Percentiles rank a stretch among this genome's conserved stretches.
These are phyloP conservation scores for Ciconia boyciana DNA, from an alignment of 2,113 vertebrate species.

Conservation along the genomic window DNA sequence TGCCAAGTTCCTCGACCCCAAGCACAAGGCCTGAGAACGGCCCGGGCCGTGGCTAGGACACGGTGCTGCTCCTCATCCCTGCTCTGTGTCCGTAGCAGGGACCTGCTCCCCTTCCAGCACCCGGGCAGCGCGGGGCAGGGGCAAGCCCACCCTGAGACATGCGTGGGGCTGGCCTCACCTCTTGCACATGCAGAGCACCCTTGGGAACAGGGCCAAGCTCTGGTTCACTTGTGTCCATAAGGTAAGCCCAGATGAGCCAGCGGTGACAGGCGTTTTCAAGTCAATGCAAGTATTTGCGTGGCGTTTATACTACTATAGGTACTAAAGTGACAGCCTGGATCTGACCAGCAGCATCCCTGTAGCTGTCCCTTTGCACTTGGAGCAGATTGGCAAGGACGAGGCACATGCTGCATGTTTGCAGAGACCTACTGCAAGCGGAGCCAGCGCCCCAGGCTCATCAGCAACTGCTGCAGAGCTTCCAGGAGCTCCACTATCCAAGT, in stretches of 20 bases:
- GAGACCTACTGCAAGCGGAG: not conserved
- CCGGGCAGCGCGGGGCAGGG: rapidly evolving
- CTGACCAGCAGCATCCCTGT: rapidly evolving
- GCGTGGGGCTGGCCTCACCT: not conserved
- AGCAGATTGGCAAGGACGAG: not conserved
- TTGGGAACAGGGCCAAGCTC: not conserved
- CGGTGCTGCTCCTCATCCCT: rapidly evolving
- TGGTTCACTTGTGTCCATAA: rapidly evolving
- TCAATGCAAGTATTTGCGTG: not conserved
- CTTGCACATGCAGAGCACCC: not conserved
- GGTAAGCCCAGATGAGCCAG: not conserved
- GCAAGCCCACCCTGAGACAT: rapidly evolving
- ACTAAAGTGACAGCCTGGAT: not conserved
- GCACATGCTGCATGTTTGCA: not conserved
- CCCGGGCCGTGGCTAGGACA: rapidly evolving
- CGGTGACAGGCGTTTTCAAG: rapidly evolving
- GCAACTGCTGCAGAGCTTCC: not conserved
- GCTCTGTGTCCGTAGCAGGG: not conserved
- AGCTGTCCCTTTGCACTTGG: not conserved
- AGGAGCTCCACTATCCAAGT: not conserved
- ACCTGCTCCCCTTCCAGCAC: not conserved
- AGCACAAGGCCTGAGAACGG: not conserved
- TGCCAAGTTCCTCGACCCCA: not conserved
- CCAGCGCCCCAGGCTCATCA: rapidly evolving
- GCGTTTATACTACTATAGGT: not conserved